Conservation (phyloP, 1,140 invertebrate genomes). For the Pentalonia nigronervosa region DNA sequence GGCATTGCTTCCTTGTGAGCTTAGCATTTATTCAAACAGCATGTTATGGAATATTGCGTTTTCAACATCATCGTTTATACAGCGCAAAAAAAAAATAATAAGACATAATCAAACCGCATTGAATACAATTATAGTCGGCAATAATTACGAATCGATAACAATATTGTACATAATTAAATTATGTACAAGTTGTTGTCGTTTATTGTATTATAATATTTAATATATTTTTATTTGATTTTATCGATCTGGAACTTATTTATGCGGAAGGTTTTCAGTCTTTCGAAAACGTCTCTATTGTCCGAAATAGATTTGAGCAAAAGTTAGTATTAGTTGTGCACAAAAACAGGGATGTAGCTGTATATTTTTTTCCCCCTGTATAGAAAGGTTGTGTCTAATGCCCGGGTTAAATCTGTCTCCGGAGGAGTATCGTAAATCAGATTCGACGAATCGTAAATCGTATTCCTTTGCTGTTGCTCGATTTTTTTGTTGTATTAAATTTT, state of each 20-base stretch:
- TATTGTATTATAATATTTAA: neutral
- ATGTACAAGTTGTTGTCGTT: no score
- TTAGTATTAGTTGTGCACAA: neutral
- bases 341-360: neutral
- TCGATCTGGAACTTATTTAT: slow-evolving; percentile 5
- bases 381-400: neutral
- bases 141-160: neutral
- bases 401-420: neutral
- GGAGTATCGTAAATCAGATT: slow-evolving; percentile 31
- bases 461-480: neutral
- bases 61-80: neutral
- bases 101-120: neutral
- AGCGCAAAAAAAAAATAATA: neutral
- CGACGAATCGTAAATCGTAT: slow-evolving; percentile 23
- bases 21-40: neutral
- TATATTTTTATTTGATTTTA: neutral
- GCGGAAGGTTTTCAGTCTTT: neutral
- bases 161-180: neutral
- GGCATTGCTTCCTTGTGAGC: neutral
- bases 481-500: slow-evolving; percentile 14
- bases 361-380: neutral
- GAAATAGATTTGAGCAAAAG: neutral
- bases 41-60: neutral
- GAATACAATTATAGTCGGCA: neutral
- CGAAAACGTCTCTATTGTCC: slow-evolving; percentile 15